These are phyloP conservation scores for Dicranocentrus wangi DNA, from an alignment of 2,888 invertebrate species.

Conservation along the genomic window DNA sequence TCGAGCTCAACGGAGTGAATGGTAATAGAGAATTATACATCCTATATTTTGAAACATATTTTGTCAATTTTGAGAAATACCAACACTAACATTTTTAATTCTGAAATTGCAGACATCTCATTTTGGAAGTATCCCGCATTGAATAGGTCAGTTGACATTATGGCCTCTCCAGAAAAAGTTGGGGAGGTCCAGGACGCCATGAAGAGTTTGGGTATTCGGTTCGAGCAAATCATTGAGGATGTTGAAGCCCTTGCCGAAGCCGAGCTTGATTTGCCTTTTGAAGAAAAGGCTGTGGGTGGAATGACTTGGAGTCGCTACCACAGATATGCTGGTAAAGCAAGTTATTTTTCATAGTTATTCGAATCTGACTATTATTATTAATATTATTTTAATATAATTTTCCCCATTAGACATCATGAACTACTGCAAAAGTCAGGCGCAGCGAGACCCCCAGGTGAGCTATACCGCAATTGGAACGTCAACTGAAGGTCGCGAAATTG, in stretches of 20 bases:
- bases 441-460: conserved; percentile 67
- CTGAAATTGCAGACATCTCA: conserved; percentile 66
- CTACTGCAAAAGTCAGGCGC: conserved; percentile 67
- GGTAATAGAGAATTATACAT: conserved; percentile 62
- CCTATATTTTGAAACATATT: too few relatives aligned
- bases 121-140: conserved; percentile 72
- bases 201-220: conserved; percentile 60
- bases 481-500: conserved; percentile 73
- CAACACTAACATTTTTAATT: too few relatives aligned
- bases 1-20: conserved; percentile 63
- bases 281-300: conserved; percentile 61
- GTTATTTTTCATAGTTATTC: too few relatives aligned
- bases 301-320: conserved; percentile 73
- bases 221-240: conserved; percentile 74
- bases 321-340: conserved; percentile 74
- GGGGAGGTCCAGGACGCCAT: conserved; percentile 60
- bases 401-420: conserved; percentile 71
- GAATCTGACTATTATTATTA: background rate
- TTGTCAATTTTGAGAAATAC: too few relatives aligned
- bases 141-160: conserved; percentile 69
- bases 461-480: conserved; percentile 73
- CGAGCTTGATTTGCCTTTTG: conserved; percentile 50
- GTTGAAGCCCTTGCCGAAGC: conserved; percentile 73
- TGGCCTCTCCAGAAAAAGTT: conserved; percentile 68
- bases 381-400: background rate